Evolutionary conservation across 2,113 vertebrate species (phyloP).

Genomic region (Hippolais icterina): DNA sequence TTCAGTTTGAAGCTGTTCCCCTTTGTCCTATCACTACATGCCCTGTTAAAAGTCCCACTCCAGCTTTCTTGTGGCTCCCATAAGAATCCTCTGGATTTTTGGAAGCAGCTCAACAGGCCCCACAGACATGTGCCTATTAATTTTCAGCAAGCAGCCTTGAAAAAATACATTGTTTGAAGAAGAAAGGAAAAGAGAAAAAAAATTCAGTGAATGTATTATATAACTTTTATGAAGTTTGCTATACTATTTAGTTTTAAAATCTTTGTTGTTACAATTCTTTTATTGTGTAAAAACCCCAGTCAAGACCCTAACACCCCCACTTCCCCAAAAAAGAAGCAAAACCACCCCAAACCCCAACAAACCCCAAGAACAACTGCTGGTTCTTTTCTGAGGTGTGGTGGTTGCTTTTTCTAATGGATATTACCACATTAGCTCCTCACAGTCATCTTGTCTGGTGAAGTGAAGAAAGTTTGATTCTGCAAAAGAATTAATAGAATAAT

Average conservation of each 20-base stretch:
- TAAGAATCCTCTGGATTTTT: background rate
- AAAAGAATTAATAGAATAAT: background rate
- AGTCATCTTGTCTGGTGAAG: background rate
- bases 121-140: background rate
- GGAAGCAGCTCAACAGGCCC: background rate
- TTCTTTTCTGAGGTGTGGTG: background rate
- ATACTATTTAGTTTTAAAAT: background rate
- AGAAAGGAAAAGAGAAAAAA: background rate
- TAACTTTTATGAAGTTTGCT: background rate
- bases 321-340: background rate
- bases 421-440: background rate
- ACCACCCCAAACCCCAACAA: rapidly evolving
- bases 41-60: background rate
- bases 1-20: background rate
- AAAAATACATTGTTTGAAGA: background rate
- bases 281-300: background rate
- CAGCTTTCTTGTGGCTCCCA: too few species aligned
- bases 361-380: background rate
- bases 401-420: background rate
- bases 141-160: background rate
- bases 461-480: background rate
- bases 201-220: background rate
- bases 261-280: background rate
- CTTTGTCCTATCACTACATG: background rate
- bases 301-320: rapidly evolving